A percentile compares a stretch with the other conserved stretches of the same genome.
phyloP scores from a whole-genome alignment of 2,113 vertebrate species.

The Notothenia coriiceps region DNA sequence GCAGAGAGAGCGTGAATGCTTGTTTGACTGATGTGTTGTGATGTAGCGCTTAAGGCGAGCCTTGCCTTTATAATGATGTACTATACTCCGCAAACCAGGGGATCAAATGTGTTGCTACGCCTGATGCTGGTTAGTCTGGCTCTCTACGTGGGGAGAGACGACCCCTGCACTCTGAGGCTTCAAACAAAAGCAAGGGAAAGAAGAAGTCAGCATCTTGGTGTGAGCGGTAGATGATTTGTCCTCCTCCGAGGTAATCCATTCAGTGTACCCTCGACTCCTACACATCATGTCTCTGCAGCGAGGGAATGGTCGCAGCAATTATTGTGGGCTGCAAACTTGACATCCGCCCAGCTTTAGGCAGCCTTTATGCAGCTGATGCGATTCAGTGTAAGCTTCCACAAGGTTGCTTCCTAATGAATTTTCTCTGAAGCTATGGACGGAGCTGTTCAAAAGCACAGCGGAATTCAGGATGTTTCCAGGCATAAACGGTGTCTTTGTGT shows the following conservation, averaged over 20 bases:
- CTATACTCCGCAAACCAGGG: neutral
- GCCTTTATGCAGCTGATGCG: constrained; percentile 53
- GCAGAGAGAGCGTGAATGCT: constrained; percentile 2
- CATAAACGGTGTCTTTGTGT: constrained; percentile 10
- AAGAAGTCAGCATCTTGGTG: constrained; percentile 27
- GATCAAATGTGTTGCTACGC: neutral
- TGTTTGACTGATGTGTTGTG: constrained; percentile 55
- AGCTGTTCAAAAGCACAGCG: constrained; percentile 53
- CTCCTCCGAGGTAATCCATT: constrained; percentile 67
- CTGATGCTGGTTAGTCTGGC: constrained; percentile 2
- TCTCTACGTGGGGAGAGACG: neutral
- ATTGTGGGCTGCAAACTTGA: constrained; percentile 71
- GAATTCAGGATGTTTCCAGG: constrained; percentile 46
- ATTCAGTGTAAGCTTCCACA: constrained; percentile 61
- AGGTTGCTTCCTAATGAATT: constrained; percentile 61
- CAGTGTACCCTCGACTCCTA: constrained; percentile 54
- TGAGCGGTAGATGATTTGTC: constrained; percentile 54
- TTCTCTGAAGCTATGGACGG: constrained; percentile 55
- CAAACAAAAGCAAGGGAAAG: constrained; percentile 15
- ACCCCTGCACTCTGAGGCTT: constrained; percentile 41
- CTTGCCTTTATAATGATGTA: constrained; percentile 32
- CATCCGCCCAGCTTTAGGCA: constrained; percentile 67
- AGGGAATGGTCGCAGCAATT: constrained; percentile 73
- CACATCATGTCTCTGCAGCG: constrained; percentile 56
- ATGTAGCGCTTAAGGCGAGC: constrained; percentile 50